These are phyloP conservation scores for Spisula solida DNA, from an alignment of 2,888 invertebrate genomes.

Conservation along the genomic window DNA sequence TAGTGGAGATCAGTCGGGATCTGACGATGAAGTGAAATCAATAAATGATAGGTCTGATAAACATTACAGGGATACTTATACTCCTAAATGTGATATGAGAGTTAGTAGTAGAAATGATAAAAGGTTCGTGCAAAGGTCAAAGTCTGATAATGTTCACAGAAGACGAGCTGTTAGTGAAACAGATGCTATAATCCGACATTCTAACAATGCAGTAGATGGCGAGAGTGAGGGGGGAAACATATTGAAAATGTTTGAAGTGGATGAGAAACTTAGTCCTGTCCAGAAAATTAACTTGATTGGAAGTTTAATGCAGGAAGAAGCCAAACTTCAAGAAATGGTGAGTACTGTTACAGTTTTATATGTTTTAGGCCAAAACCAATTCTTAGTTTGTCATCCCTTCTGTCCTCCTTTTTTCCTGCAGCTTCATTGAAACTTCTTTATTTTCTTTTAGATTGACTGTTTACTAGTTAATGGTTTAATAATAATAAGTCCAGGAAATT, in stretches of 20 bases:
- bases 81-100: constrained; percentile 11
- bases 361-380: background rate
- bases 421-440: too few relatives aligned
- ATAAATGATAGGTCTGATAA: constrained; percentile 24
- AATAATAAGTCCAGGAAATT: too few relatives aligned
- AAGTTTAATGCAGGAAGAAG: constrained; percentile 70
- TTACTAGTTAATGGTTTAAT: too few relatives aligned
- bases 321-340: constrained; percentile 67
- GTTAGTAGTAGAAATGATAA: constrained; percentile 41
- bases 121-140: constrained; percentile 57
- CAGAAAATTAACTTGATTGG: constrained; percentile 68
- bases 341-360: background rate
- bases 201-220: constrained; percentile 10
- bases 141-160: constrained; percentile 51
- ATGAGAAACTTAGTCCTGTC: constrained; percentile 52
- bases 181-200: constrained; percentile 28
- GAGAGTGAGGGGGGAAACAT: constrained; percentile 28
- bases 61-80: constrained; percentile 22
- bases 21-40: constrained; percentile 20
- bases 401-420: too few relatives aligned
- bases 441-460: too few relatives aligned
- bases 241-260: constrained; percentile 30
- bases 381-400: too few relatives aligned
- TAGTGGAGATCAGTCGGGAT: constrained; percentile 24
- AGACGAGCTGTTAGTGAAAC: constrained; percentile 50